phyloP scores from a whole-genome alignment of 2,113 vertebrate genomes.

The Neopipo cinnamomea region DNA sequence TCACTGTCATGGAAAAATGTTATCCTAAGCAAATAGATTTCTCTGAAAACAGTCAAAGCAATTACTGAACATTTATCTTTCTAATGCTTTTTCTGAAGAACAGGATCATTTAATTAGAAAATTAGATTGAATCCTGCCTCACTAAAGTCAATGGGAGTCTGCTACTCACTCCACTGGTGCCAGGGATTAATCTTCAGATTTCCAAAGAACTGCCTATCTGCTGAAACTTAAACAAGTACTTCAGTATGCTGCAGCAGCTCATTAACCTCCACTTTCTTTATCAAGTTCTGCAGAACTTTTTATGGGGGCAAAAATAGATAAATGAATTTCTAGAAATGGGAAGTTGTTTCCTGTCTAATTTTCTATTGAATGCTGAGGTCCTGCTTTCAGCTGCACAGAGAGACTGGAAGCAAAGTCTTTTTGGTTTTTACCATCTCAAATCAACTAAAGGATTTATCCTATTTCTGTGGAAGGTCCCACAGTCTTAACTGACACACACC shows the following conservation, averaged over 20 bases:
- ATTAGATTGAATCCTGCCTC: background rate
- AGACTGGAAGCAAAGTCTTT: background rate
- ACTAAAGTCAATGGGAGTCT: background rate
- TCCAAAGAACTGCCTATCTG: background rate
- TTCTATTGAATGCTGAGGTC: background rate
- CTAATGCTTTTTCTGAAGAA: background rate
- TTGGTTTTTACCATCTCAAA: background rate
- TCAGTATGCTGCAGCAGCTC: background rate
- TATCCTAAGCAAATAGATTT: background rate
- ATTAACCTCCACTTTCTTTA: background rate
- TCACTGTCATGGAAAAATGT: background rate
- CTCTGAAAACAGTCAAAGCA: background rate
- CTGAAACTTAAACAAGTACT: background rate
- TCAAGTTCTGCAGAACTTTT: background rate
- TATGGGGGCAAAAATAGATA: background rate
- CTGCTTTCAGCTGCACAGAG: background rate
- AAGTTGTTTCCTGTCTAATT: background rate
- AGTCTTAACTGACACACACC: background rate
- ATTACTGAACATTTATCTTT: background rate
- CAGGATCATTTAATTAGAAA: background rate
- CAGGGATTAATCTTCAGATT: background rate
- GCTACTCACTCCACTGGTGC: background rate
- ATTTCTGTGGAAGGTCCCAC: background rate
- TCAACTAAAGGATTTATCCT: background rate
- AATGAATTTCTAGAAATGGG: background rate